Evolutionary conservation across 2,797 vertebrate species (phyloP), one percentile per base, ranked within the genome.

Genomic region (Arnoldichthys spilopterus): DNA sequence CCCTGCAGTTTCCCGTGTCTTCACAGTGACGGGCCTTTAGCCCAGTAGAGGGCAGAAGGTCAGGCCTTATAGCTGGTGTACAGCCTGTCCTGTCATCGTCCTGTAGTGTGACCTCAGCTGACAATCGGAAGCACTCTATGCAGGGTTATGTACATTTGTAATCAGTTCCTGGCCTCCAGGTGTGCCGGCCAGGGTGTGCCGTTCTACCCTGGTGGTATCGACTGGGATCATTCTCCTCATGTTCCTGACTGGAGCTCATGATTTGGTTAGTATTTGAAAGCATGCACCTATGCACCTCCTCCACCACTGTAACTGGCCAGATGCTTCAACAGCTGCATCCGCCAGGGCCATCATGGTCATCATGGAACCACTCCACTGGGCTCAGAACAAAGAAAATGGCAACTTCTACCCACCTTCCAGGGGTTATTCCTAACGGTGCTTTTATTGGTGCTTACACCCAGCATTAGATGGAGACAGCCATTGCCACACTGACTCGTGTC

Each of bases 211-310:
- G 45, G 20, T 30, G 16, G 22, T 59, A 76, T 24, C 70, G 30
- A 47, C 62, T n/a, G n/a, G 26, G 67, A 66, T 70, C 8, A 69
- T 68, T 84, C 51, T 56, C 45, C 26, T 56, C 2, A 58, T 28
- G 80, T 86, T 77, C 72, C 51, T 59, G 3, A 11, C 51, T 83
- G 85, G 83, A 74, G 87, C 84, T 84, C 83, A 22, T 62, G 40
- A 28, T 51, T 84, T 82, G 74, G 83, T 85, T 66, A 85, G 87
- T 87, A 86, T 88, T 70, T 84, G 83, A 86, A 87, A 86, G 87
- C 90, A 90, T 90, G 91, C 93, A 91, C 90, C 92, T 92, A 90
- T 92, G 91, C 92, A 92, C 92, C 92, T 89, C 90, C 87, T 67
- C 87, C 89, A 63, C 80, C 62, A 51, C 53, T 40, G 28, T 72